These are phyloP conservation scores for Antennarius maculatus DNA, from an alignment of 2,797 vertebrate species.

Conservation along the genomic window DNA sequence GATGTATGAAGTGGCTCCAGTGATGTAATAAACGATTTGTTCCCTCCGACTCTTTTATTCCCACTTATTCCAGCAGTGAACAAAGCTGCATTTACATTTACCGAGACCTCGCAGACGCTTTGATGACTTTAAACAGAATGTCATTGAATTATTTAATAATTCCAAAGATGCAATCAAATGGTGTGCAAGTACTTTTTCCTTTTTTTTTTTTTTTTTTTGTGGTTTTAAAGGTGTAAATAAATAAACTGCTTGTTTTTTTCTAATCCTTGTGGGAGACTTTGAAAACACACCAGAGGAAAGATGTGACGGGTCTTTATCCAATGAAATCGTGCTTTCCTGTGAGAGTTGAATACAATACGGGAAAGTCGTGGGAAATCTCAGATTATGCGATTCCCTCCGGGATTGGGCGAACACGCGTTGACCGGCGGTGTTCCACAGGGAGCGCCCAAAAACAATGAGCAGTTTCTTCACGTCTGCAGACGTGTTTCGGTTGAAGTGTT, in stretches of 20 bases:
- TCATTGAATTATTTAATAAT: neutral
- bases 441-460: conserved; percentile 5
- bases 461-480: conserved; percentile 27
- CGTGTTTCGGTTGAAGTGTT: conserved; percentile 21
- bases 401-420: conserved; percentile 23
- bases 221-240: neutral
- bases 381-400: neutral
- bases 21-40: too few relatives aligned
- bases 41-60: too few relatives aligned
- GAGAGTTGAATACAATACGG: conserved; percentile 10
- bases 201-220: too few relatives aligned
- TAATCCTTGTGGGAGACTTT: conserved; percentile 3
- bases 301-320: conserved; percentile 2
- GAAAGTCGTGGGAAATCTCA: conserved; percentile 12
- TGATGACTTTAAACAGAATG: neutral
- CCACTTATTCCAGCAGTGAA: too few relatives aligned
- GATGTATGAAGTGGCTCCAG: too few relatives aligned
- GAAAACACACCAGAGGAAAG: neutral
- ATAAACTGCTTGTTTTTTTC: neutral
- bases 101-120: neutral
- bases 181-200: neutral
- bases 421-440: conserved; percentile 9
- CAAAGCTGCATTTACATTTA: neutral
- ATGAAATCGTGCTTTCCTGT: neutral
- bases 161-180: neutral